Evolutionary conservation across 2,797 vertebrate species (phyloP).

Genomic region (Anabacerthia variegaticeps): DNA sequence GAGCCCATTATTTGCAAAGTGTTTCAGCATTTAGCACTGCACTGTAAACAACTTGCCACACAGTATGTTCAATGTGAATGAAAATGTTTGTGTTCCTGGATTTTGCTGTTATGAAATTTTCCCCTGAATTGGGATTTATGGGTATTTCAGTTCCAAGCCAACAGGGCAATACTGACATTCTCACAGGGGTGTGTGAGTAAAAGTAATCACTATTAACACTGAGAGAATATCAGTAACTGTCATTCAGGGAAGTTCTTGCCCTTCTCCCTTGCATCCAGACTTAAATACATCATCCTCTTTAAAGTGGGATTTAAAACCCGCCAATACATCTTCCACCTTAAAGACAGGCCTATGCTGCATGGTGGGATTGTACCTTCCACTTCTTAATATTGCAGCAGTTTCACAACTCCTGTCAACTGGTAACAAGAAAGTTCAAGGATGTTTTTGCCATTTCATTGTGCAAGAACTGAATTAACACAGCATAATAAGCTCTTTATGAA

Average conservation of each 20-base stretch:
- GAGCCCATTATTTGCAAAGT: not conserved
- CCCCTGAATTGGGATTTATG: conserved; percentile 54
- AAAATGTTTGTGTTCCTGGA: conserved; percentile 26
- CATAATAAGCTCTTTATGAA: not conserved
- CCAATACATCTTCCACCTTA: not conserved
- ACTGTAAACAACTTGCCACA: conserved; percentile 8
- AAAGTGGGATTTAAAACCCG: conserved; percentile 6
- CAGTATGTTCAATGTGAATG: not conserved
- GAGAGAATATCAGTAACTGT: conserved; percentile 8
- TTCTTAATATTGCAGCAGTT: not conserved
- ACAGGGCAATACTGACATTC: conserved; percentile 51
- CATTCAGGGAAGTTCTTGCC: conserved; percentile 29
- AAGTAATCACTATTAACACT: conserved; percentile 42
- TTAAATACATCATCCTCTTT: conserved; percentile 34
- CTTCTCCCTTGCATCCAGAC: not conserved
- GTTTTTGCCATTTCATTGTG: not conserved
- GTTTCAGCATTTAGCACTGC: not conserved
- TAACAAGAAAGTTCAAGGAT: not conserved
- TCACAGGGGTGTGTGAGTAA: conserved; percentile 25
- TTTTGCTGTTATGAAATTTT: conserved; percentile 58
- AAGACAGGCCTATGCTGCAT: not conserved
- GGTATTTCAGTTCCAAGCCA: conserved; percentile 26
- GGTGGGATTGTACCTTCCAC: not conserved
- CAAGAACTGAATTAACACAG: not conserved
- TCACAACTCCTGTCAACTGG: not conserved